These are phyloP conservation scores for Cosmia trapezina DNA, from an alignment of 2,888 invertebrate genomes.

Conservation along the genomic window DNA sequence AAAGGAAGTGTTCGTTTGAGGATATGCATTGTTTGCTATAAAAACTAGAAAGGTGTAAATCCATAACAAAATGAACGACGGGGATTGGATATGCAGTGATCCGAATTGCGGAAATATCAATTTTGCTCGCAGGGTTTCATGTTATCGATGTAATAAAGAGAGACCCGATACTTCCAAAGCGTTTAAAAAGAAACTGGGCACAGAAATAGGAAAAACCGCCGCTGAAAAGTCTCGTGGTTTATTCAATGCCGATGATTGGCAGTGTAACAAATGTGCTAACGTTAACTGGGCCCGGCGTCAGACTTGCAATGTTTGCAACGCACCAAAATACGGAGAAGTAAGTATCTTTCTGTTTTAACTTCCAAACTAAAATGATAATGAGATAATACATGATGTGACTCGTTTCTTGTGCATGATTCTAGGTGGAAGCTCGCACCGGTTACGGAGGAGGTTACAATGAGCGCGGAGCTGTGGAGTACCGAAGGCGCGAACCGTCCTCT, in stretches of 20 bases:
- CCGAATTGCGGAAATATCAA: constrained; percentile 97
- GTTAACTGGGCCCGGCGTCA: constrained; percentile 99
- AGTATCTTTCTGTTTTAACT: constrained; percentile 78
- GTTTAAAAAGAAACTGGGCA: constrained; percentile 95
- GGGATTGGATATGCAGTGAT: constrained; percentile 92
- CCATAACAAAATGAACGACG: constrained; percentile 88
- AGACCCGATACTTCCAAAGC: constrained; percentile 82
- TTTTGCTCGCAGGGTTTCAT: constrained; percentile 96
- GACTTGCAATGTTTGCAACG: constrained; percentile 99
- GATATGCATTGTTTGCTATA: constrained; percentile 70
- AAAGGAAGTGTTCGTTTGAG: constrained; percentile 61
- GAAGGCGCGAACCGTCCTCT: constrained; percentile 95
- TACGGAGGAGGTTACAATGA: constrained; percentile 98
- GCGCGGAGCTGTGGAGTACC: constrained; percentile 98
- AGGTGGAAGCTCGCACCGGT: constrained; percentile 93
- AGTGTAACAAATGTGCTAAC: constrained; percentile 99
- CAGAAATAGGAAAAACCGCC: constrained; percentile 99
- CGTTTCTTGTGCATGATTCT: constrained; percentile 61
- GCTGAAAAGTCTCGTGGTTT: constrained; percentile 99
- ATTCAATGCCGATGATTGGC: constrained; percentile 99
- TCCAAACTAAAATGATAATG: not conserved
- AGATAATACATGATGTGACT: not conserved
- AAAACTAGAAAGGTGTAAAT: constrained; percentile 68
- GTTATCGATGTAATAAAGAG: constrained; percentile 97
- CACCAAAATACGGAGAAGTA: constrained; percentile 98